phyloP scores from a whole-genome alignment of 2,888 invertebrate species.

The Melitaea athalia region DNA sequence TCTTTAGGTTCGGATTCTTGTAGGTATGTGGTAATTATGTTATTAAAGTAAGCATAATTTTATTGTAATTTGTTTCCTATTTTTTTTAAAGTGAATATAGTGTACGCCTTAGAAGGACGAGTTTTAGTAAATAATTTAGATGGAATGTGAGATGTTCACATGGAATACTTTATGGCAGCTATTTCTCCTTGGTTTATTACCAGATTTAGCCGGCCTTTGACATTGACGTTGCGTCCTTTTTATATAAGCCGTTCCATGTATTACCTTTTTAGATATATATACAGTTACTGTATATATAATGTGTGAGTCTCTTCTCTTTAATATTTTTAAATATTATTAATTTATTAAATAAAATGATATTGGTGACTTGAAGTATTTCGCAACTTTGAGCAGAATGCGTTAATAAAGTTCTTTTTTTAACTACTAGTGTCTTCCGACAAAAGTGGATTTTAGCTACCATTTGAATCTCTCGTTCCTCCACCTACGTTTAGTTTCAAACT shows the following conservation, averaged over 20 bases:
- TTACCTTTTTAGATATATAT: background rate
- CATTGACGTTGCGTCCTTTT: slow-evolving; percentile 30
- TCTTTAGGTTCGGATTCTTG: no score
- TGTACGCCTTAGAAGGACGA: background rate
- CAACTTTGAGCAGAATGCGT: no score
- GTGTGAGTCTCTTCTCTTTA: background rate
- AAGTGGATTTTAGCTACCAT: no score
- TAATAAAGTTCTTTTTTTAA: no score
- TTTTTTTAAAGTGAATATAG: background rate
- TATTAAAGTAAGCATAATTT: background rate
- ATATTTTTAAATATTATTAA: no score
- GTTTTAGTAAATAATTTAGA: background rate
- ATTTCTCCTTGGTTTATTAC: slow-evolving; percentile 51
- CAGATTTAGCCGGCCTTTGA: slow-evolving; percentile 42
- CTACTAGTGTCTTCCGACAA: no score
- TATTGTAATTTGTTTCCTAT: background rate
- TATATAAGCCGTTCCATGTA: background rate
- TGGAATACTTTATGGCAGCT: slow-evolving; percentile 50
- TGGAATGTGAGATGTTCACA: slow-evolving; percentile 25
- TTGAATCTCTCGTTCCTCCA: no score
- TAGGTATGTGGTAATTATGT: no score
- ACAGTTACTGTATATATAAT: background rate
- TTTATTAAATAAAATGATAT: no score
- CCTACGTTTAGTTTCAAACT: no score
- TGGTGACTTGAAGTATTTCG: no score